Evolutionary conservation across 2,113 vertebrate species (phyloP), one percentile per base, ranked within the genome.

Genomic region (Chiloscyllium plagiosum): DNA sequence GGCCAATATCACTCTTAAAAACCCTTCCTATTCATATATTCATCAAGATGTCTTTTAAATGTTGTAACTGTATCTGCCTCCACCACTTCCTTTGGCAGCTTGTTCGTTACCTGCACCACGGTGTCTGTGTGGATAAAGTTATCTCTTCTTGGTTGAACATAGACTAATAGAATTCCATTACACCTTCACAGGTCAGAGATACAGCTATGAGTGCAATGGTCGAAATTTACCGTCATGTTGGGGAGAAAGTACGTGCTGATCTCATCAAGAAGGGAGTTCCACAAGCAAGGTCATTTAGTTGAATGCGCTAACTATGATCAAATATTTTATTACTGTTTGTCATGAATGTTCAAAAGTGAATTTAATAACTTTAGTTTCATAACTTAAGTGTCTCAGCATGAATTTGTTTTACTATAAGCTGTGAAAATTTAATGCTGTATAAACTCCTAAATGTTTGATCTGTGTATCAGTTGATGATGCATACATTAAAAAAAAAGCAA

Each of bases 151-250:
- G 15, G 19, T 66, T 37, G 61, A 94, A 42, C 6, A 52, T 95
- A 65, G 6, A 22, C 0, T 20, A 95, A 95, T n/a, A 13, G 76
- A 20, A 66, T 83, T 95, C 15, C 10, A 1, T 4, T 65, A 26
- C 94, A 52, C 5, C 5, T 96, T 97, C 96, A 61, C 97, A 99
- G 99, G 99, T 99, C 97, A 98, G 99, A 96, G 98, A 99, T 97
- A 97, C 98, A 96, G 98, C 99, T 96, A 97, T 98, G 96, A 96
- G 97, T 83, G 96, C 99, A 3, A 95, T 99, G 96, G 98, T 99
- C 97, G 99, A 99, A 96, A 97, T 99, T 96, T 99, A 99, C 96
- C 98, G 98, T 96, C 98, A 99, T 96, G 98, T 99, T 52, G 99
- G 99, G 96, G 99, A 99, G 96, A 98, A 97, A 97, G 98, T 99